Percentiles rank a stretch among this genome's conserved stretches.
Conservation (phyloP, 2,888 invertebrate genomes). For the Diloba caeruleocephala region DNA sequence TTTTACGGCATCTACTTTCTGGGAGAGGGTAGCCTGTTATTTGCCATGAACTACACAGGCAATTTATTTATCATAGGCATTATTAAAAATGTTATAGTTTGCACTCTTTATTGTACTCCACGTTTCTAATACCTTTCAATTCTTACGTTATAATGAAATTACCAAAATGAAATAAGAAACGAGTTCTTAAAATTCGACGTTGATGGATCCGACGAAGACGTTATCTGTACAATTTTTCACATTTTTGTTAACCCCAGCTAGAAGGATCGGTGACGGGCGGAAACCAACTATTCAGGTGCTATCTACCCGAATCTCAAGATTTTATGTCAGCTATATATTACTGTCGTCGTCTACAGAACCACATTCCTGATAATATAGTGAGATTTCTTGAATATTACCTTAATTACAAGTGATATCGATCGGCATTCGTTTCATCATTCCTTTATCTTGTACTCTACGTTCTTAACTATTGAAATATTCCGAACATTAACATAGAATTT, state of each 20-base stretch:
- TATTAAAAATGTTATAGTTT: too few species aligned
- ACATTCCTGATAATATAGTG: conserved; percentile 80
- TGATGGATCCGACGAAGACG: conserved; percentile 76
- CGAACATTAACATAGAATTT: conserved; percentile 57
- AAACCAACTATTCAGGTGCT: conserved; percentile 83
- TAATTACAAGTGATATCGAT: conserved; percentile 85
- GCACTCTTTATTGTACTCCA: too few species aligned
- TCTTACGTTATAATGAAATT: conserved; percentile 4
- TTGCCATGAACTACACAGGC: too few species aligned
- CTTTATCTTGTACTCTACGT: conserved; percentile 66
- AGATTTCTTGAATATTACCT: conserved; percentile 84
- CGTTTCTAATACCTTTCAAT: too few species aligned
- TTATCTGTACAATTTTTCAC: conserved; percentile 82
- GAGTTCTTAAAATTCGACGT: conserved; percentile 67
- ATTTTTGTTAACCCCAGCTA: conserved; percentile 74
- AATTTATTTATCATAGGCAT: too few species aligned
- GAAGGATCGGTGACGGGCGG: conserved; percentile 75
- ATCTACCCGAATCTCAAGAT: conserved; percentile 82
- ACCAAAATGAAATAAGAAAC: conserved; percentile 23
- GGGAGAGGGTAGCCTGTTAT: too few species aligned
- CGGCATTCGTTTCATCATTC: conserved; percentile 78
- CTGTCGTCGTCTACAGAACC: conserved; percentile 76
- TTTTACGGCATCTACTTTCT: too few species aligned
- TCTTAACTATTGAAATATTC: conserved; percentile 60
- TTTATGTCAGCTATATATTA: conserved; percentile 87